Evolutionary conservation across 2,113 vertebrate genomes (phyloP).

Genomic region (Odobenus rosmarus): DNA sequence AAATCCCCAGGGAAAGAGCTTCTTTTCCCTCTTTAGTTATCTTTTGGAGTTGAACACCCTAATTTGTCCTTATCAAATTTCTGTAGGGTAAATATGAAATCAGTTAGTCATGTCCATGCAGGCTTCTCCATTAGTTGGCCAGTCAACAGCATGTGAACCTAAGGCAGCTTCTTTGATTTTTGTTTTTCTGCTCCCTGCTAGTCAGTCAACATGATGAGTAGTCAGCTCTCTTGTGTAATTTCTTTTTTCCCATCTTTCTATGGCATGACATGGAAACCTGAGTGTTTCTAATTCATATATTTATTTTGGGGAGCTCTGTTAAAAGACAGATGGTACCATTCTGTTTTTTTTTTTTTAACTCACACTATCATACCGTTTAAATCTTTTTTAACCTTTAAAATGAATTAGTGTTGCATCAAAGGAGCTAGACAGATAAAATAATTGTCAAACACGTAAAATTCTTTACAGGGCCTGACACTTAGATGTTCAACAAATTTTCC

Average conservation of each 20-base stretch:
- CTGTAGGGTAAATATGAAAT: slow-evolving; percentile 3
- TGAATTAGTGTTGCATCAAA: not conserved
- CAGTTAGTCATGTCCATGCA: not conserved
- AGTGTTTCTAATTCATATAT: not conserved
- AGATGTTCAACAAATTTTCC: not conserved
- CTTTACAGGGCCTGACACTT: not conserved
- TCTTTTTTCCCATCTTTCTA: not conserved
- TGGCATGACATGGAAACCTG: not conserved
- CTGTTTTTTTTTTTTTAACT: not conserved
- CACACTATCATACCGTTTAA: not conserved
- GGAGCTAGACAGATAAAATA: not conserved
- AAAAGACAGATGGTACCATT: not conserved
- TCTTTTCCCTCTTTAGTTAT: not conserved
- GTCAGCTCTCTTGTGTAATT: not conserved
- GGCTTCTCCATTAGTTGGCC: not conserved
- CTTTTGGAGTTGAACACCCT: not conserved
- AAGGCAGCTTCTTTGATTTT: slow-evolving; percentile 29
- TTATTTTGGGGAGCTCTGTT: not conserved
- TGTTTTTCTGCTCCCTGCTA: not conserved
- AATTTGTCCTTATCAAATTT: slow-evolving; percentile 37
- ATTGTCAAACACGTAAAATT: not conserved
- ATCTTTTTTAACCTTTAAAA: not conserved
- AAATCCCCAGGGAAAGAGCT: not conserved
- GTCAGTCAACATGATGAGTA: not conserved
- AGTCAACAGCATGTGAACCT: not conserved